These are phyloP conservation scores for Tor tambroides DNA, from an alignment of 2,113 vertebrate genomes.

Conservation along the genomic window DNA sequence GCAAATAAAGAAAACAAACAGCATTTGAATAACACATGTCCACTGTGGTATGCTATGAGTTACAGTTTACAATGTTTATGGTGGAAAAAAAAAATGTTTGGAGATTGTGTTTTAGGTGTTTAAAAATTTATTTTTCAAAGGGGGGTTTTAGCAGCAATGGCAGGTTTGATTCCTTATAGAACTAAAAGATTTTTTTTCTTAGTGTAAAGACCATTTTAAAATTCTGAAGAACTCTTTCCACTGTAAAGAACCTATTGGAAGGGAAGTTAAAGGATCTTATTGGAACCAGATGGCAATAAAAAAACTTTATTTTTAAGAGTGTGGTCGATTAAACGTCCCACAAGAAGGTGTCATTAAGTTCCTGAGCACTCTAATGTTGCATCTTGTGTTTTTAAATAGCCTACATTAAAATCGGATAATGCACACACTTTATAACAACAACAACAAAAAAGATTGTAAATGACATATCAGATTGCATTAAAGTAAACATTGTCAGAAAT, in stretches of 20 bases:
- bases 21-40: slow-evolving; percentile 22
- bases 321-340: background rate
- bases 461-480: background rate
- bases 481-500: background rate
- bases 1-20: background rate
- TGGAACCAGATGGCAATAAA: background rate
- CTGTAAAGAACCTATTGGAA: background rate
- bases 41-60: background rate
- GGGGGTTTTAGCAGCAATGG: too few relatives aligned
- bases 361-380: background rate
- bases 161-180: background rate
- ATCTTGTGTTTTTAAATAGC: background rate
- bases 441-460: background rate
- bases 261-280: background rate
- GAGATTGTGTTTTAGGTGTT: background rate
- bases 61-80: background rate
- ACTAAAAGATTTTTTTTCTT: background rate
- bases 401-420: background rate
- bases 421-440: background rate
- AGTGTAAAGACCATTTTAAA: background rate
- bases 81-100: background rate
- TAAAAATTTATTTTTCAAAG: background rate
- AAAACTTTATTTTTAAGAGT: background rate
- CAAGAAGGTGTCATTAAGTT: background rate
- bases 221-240: background rate